Evolutionary conservation across 2,888 invertebrate genomes (phyloP), one percentile per base, ranked within the genome.

Genomic region (Silvanus unidentatus): DNA sequence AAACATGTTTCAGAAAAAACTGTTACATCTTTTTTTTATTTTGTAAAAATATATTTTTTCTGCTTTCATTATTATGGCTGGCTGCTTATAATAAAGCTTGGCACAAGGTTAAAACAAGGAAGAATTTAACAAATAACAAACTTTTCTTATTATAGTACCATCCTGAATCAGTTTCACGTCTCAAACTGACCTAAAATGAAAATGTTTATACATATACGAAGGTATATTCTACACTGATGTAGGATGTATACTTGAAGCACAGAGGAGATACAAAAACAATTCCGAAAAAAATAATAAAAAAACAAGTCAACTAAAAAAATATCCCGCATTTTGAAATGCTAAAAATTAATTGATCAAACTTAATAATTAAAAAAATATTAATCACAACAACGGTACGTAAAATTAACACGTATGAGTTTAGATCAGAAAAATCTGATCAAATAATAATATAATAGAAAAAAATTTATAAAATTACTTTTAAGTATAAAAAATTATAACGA

Each of bases 371-470:
- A 56, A 59, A 63, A 22, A 22, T 22, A 22, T 58, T 53, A 65
- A 70, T 69, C 68, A 70, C 69, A 70, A 70, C 68, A 68, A 64
- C 57, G 57, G 60, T 64, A 64, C 63, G 62, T 59, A 63, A 60
- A 59, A 55, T 58, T 32, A 63, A 65, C 61, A 56, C 53, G 57
- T 57, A 50, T 55, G 53, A 62, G 57, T 66, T 63, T 60, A 60
- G 60, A 67, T 63, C 67, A 65, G 61, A 54, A 43, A 40, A 54
- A 54, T 47, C 63, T 60, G 62, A 62, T 63, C 62, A 48, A 44
- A 53, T 55, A 60, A 60, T 50, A 60, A 48, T 53, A 50, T 62
- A 64, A 59, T 59, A 58, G 57, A 55, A 57, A 55, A 63, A 62
- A 56, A 54, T 58, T 58, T 12, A 60, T 52, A 60, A 56, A 59